These are phyloP conservation scores for Albula glossodonta DNA, from an alignment of 2,113 vertebrate species.

Conservation along the genomic window DNA sequence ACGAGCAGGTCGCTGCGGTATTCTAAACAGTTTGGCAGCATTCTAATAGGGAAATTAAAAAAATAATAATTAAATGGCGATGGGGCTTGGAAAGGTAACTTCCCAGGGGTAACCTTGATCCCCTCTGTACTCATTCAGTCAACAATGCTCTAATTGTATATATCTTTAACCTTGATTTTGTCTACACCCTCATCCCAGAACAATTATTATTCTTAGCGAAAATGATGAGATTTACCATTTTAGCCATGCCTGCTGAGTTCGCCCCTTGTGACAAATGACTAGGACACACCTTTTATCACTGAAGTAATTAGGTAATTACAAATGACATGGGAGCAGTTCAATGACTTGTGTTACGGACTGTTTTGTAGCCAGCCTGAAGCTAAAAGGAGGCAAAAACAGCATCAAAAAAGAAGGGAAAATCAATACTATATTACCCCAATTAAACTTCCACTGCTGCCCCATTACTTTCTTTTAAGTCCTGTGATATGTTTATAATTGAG, in stretches of 20 bases:
- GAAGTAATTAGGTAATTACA: constrained; percentile 43
- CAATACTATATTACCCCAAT: constrained; percentile 41
- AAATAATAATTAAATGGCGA: not conserved
- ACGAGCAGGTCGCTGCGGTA: too few relatives aligned
- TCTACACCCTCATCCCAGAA: not conserved
- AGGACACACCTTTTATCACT: constrained; percentile 25
- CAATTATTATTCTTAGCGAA: not conserved
- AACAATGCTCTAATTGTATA: not conserved
- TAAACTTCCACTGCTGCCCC: constrained; percentile 24
- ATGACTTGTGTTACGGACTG: not conserved
- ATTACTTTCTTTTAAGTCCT: constrained; percentile 40
- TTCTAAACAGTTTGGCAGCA: too few relatives aligned
- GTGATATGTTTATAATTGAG: constrained; percentile 46
- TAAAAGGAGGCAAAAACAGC: constrained; percentile 35
- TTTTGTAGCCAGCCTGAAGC: not conserved
- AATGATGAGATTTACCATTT: constrained; percentile 1
- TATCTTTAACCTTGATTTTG: not conserved
- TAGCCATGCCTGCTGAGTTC: constrained; percentile 2
- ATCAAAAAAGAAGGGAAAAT: constrained; percentile 34
- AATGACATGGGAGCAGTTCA: constrained; percentile 23
- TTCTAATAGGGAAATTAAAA: not conserved
- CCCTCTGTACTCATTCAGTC: not conserved
- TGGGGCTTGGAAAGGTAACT: not conserved
- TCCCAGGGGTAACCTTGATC: not conserved
- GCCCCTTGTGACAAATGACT: constrained; percentile 9